These are phyloP conservation scores for Meloe dianella DNA, from an alignment of 2,888 invertebrate species.

Conservation along the genomic window DNA sequence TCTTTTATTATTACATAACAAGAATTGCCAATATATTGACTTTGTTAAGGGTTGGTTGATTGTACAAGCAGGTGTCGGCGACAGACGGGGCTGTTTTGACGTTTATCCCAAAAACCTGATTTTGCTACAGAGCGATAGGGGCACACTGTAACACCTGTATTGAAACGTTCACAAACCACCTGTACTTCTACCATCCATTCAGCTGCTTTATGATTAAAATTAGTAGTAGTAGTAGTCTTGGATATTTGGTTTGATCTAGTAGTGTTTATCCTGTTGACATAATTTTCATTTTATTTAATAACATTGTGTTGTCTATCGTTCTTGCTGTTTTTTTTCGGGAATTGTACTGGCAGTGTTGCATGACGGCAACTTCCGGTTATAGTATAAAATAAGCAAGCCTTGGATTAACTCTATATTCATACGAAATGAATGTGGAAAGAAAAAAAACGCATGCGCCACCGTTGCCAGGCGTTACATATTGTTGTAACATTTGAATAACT, in stretches of 20 bases:
- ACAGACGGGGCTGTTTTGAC: neutral
- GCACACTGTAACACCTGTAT: neutral
- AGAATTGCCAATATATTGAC: neutral
- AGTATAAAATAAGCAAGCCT: constrained; percentile 48
- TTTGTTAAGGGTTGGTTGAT: neutral
- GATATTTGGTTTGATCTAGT: neutral
- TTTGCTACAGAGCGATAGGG: neutral
- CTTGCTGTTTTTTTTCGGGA: neutral
- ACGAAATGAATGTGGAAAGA: constrained; percentile 7
- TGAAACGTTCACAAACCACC: neutral
- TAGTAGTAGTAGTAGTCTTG: neutral
- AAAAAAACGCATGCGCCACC: constrained; percentile 53
- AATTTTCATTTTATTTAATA: neutral
- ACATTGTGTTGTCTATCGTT: too few species aligned
- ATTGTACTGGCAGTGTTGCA: constrained; percentile 51
- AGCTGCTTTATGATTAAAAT: neutral
- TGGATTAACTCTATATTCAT: constrained; percentile 45
- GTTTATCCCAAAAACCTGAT: neutral
- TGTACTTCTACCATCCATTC: neutral
- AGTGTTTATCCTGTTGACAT: neutral
- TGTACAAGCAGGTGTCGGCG: neutral
- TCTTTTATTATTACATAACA: neutral
- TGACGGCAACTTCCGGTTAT: constrained; percentile 57
- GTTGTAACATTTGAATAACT: constrained; percentile 59
- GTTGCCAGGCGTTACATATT: constrained; percentile 57